Conservation (phyloP, 2,113 vertebrate species). For the Oxyura jamaicensis region DNA sequence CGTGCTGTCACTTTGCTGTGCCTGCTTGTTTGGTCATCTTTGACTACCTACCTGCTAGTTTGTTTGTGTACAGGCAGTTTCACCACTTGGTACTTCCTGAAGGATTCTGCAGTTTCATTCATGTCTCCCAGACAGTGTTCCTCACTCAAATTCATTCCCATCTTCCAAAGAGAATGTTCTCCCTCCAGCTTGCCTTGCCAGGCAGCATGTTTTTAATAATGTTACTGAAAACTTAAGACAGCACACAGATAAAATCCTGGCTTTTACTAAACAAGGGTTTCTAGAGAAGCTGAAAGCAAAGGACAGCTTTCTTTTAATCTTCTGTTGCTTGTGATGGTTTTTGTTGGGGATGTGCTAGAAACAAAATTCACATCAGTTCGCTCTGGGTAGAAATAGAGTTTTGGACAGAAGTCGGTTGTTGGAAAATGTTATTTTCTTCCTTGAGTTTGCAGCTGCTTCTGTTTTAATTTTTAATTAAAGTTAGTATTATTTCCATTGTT, state of each 20-base stretch:
- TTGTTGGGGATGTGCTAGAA: neutral
- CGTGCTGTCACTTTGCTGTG: neutral
- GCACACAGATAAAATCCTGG: neutral
- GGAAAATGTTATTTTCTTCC: neutral
- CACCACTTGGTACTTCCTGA: neutral
- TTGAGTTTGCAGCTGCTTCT: neutral
- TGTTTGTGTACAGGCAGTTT: neutral
- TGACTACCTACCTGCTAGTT: neutral
- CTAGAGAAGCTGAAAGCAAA: neutral
- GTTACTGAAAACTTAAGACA: neutral
- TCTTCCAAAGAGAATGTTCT: neutral
- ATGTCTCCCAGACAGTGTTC: neutral
- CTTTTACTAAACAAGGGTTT: neutral
- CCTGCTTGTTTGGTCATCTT: neutral
- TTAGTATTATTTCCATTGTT: neutral
- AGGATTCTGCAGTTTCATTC: neutral
- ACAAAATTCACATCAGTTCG: neutral
- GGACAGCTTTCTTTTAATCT: neutral
- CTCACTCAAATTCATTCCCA: neutral
- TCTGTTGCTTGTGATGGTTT: neutral
- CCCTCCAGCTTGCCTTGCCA: neutral
- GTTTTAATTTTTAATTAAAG: neutral
- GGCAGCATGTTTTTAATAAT: neutral
- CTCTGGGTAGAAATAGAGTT: neutral
- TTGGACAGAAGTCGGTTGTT: neutral